Conservation (phyloP, 1,140 invertebrate species). For the Pseudomyrmex cubaensis region DNA sequence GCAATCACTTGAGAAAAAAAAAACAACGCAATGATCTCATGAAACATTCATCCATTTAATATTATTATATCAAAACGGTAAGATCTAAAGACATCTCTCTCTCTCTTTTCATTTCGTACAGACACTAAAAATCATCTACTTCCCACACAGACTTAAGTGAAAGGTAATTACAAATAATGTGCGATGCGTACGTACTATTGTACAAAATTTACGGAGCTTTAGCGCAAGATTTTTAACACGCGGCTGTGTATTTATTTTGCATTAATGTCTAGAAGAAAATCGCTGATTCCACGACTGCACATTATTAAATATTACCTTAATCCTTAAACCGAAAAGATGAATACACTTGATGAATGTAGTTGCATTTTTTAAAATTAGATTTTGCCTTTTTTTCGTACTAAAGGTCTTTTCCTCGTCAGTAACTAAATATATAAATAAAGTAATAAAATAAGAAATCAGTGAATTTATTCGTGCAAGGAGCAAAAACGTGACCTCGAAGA, state of each 20-base stretch:
- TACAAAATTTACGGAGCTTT: neutral
- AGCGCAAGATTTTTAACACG: no score
- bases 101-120: neutral
- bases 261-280: neutral
- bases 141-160: neutral
- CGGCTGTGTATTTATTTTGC: no score
- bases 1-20: neutral
- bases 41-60: constrained; percentile 11
- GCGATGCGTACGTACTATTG: neutral
- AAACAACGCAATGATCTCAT: neutral
- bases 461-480: neutral
- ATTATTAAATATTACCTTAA: constrained; percentile 6
- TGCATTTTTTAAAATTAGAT: neutral
- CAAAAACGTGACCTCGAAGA: neutral
- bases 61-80: neutral
- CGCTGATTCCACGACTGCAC: neutral
- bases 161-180: constrained; percentile 19
- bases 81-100: neutral
- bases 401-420: no score
- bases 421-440: no score
- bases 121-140: neutral
- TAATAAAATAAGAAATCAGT: neutral
- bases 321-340: neutral
- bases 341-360: neutral
- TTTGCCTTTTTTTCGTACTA: no score